These are phyloP conservation scores for Camelus bactrianus DNA, from an alignment of 2,113 vertebrate species.

Conservation along the genomic window DNA sequence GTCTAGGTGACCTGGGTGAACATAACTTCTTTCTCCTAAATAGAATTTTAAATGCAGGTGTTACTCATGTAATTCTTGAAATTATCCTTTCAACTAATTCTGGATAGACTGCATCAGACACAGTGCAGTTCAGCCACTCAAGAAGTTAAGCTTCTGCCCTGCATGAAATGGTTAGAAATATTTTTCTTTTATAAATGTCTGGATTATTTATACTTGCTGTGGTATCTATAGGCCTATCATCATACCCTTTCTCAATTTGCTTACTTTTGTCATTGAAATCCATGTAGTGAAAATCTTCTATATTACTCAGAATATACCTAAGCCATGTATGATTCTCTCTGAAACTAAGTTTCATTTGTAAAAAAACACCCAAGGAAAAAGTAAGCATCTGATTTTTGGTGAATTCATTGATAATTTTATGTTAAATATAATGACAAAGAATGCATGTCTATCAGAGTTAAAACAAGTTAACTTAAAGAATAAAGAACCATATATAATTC, in stretches of 20 bases:
- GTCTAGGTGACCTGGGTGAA: not conserved
- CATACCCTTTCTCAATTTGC: not conserved
- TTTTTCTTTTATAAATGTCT: not conserved
- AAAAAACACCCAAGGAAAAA: slow-evolving; percentile 5
- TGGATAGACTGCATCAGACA: not conserved
- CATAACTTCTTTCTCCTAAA: slow-evolving; percentile 17
- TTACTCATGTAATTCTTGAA: slow-evolving; percentile 26
- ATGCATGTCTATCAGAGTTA: not conserved
- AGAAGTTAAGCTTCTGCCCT: not conserved
- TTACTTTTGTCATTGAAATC: not conserved
- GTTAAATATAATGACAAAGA: not conserved
- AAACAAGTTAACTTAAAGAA: not conserved
- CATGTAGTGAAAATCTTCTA: not conserved
- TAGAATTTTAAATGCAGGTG: not conserved
- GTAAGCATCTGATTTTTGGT: not conserved
- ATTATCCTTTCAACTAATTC: slow-evolving; percentile 32
- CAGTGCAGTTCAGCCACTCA: not conserved
- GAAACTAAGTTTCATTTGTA: not conserved
- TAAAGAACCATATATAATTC: not conserved
- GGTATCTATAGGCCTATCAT: not conserved
- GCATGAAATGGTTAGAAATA: not conserved
- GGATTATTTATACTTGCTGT: not conserved
- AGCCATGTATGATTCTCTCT: not conserved
- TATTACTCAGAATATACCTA: not conserved
- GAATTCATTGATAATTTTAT: not conserved